Conservation (phyloP, 2,113 vertebrate species). For the Calidris pygmaea region DNA sequence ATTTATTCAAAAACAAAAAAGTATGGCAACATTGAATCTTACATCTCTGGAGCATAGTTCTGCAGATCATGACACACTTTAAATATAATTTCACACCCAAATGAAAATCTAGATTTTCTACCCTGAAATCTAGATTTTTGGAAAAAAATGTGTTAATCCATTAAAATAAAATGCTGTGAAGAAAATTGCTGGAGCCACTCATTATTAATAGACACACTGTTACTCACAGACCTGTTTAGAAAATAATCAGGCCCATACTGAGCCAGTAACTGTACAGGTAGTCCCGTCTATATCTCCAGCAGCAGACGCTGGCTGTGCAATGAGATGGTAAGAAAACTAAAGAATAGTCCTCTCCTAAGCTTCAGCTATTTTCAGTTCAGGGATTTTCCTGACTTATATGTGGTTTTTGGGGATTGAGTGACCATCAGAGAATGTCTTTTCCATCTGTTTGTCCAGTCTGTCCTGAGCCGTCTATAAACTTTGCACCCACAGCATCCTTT, state of each 20-base stretch:
- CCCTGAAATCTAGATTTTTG: neutral
- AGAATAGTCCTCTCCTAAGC: neutral
- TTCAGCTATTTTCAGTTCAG: neutral
- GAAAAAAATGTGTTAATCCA: neutral
- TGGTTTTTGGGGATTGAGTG: neutral
- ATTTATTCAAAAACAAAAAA: neutral
- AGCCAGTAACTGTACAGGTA: neutral
- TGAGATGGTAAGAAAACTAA: neutral
- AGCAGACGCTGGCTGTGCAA: neutral
- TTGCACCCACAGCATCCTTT: neutral
- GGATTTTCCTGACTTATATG: neutral
- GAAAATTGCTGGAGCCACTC: neutral
- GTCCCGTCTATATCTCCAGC: neutral
- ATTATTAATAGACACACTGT: neutral
- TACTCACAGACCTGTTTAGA: neutral
- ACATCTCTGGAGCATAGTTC: neutral
- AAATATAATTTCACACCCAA: neutral
- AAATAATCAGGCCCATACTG: neutral
- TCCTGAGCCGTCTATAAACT: neutral
- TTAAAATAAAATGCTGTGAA: neutral
- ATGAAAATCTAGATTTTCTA: neutral
- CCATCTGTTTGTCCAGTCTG: neutral
- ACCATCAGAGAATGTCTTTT: neutral
- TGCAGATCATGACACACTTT: neutral
- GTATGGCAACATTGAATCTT: neutral